Conservation (phyloP, 2,888 invertebrate genomes). For the Fabriciana adippe region DNA sequence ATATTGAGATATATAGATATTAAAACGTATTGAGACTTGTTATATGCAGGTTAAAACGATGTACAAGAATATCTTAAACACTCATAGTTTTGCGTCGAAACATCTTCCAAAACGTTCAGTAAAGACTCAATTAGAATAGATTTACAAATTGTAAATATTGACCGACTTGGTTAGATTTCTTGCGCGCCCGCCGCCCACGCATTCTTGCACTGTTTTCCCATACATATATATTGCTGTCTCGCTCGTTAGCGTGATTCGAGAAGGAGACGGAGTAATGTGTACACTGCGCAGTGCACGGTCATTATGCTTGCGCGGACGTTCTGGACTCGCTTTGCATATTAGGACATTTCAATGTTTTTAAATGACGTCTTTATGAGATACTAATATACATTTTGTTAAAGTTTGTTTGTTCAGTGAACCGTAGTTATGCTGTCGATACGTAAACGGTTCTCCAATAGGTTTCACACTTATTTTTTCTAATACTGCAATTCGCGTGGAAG, state of each 20-base stretch:
- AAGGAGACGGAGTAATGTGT: conserved; percentile 48
- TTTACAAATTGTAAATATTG: conserved; percentile 2
- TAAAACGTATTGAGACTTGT: too few relatives aligned
- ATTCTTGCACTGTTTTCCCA: conserved; percentile 59
- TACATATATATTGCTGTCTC: conserved; percentile 52
- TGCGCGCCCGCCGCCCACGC: conserved; percentile 41
- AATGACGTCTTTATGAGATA: conserved; percentile 14
- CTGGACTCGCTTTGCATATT: conserved; percentile 49
- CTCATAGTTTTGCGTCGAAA: too few relatives aligned
- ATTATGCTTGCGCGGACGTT: conserved; percentile 48
- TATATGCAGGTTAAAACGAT: too few relatives aligned
- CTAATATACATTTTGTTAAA: conserved; percentile 6
- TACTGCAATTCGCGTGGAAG: too few relatives aligned
- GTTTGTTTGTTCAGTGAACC: too few relatives aligned
- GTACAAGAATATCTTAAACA: too few relatives aligned
- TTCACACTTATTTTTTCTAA: too few relatives aligned
- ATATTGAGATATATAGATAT: too few relatives aligned
- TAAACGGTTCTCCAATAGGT: too few relatives aligned
- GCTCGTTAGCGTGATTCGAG: conserved; percentile 38
- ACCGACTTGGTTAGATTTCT: conserved; percentile 12
- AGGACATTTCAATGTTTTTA: conserved; percentile 30
- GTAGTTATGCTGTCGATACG: too few relatives aligned
- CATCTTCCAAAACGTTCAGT: not conserved
- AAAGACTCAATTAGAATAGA: not conserved
- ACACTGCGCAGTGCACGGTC: conserved; percentile 44